Evolutionary conservation across 2,797 vertebrate genomes (phyloP).

Genomic region (Pangasius mekongensis): DNA sequence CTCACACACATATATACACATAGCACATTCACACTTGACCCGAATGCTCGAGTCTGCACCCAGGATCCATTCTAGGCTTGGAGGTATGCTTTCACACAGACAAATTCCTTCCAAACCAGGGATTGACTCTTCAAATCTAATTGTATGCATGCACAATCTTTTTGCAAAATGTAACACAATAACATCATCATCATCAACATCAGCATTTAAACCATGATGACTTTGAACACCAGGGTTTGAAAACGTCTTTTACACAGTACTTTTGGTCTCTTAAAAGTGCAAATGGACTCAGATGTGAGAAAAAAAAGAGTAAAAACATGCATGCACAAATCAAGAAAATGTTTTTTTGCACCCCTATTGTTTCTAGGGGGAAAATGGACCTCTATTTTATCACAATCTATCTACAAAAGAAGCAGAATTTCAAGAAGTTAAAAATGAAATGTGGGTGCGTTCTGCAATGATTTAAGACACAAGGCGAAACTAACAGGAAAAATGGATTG

Average conservation of each 20-base stretch:
- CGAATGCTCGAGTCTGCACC: neutral
- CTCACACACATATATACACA: neutral
- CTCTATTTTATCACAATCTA: neutral
- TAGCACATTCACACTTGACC: constrained; percentile 7
- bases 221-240: neutral
- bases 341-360: neutral
- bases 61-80: neutral
- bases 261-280: neutral
- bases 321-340: neutral
- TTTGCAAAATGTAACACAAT: neutral
- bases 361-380: neutral
- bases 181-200: neutral
- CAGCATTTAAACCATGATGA: neutral
- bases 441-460: neutral
- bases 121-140: neutral
- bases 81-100: neutral
- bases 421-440: neutral
- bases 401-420: neutral
- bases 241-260: neutral
- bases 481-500: neutral
- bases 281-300: neutral
- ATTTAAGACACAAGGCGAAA: too few relatives aligned
- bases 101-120: neutral
- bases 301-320: neutral
- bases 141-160: neutral